Base-by-base conservation (phyloP, 2,797 vertebrate species). In the Muraenolepis orangiensis region DNA sequence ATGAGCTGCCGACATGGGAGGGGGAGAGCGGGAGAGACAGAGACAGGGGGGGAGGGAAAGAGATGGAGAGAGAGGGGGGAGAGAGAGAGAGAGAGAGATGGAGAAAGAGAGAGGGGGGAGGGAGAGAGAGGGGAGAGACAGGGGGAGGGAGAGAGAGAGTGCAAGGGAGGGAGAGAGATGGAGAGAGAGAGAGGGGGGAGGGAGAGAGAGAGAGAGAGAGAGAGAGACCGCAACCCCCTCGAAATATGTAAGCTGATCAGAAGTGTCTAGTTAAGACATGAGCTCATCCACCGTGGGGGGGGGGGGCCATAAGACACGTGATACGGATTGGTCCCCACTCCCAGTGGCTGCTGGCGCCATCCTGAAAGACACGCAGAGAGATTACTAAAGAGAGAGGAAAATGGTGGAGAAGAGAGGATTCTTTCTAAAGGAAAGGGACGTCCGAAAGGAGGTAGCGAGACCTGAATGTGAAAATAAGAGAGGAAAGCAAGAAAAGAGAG, bases 271-370 rank as follows among this genome's bases (percentile, higher is more conserved):
- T 51, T 23, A 23, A 72, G 83, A 79, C 66, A 74, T 85, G 83
- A 88, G 74, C 77, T 84, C 75, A 82, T 16, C 66, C 61, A 72
- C n/a, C n/a, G n/a, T n/a, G 87, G 83, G 86, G 72, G 82, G 82
- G 85, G 82, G 78, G 71, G 76, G 7, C 77, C 72, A 77, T 76
- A 79, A 28, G 83, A 74, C 74, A 29, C 23, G 23, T 34, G 75
- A 77, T 72, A 75, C 71, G 13, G 70, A 76, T 72, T 2, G 0
- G 57, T 28, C 42, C 67, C 72, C 51, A 67, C 51, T 23, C 36
- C 36, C 31, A 1, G 67, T 74, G 69, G 64, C 80, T 75, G n/a
- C 26, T 28, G 42, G 1, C n/a, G 32, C 51, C 16, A 71, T 76
- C 40, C 30, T 69, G 72, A 51, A 79, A 66, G 40, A 70, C 14